Base-by-base conservation (phyloP, 2,797 vertebrate genomes). In the Tarsius wallacei region DNA sequence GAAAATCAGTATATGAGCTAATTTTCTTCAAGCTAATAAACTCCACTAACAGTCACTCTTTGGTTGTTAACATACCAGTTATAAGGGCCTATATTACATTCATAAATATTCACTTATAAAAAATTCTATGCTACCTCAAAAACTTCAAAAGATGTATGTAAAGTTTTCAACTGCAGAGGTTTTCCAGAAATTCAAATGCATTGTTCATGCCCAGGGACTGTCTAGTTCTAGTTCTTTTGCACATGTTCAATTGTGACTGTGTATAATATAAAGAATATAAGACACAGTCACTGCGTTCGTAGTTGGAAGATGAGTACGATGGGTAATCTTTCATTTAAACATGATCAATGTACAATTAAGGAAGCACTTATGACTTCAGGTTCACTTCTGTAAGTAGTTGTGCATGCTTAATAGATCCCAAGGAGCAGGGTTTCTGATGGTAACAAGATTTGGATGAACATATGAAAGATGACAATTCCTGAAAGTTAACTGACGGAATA, bases 301-400 rank as follows among this genome's bases (percentile, higher is more conserved):
- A 87, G 70, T 16, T 90, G 63, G 17, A 82, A 90, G 61, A 94
- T 33, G 21, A 87, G 24, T 53, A 78, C 28, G 47, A 97, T 7
- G 91, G 51, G n/a, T 71, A 86, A 91, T 42, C 59, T 94, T 59
- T 80, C 70, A 90, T 94, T 92, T 33, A 94, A 85, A 96, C 59
- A 76, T 47, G 42, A 91, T 22, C 28, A 73, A 26, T 14, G 26
- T 63, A 78, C 26, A 78, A 87, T 42, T 42, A 57, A 14, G 26
- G 31, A 85, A 77, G 51, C 84, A 47, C 21, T 64, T 87, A 92
- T 10, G 26, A 57, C 5, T 4, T 90, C 33, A 83, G 53, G 22
- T 57, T 61, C 28, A 73, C 81, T 93, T 94, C 86, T 91, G 28
- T 53, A 83, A 88, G 93, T 57, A 94, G 66, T 4, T 84, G 13